These are phyloP conservation scores for Temnothorax curvispinosus DNA, from an alignment of 1,140 invertebrate genomes.

Conservation along the genomic window DNA sequence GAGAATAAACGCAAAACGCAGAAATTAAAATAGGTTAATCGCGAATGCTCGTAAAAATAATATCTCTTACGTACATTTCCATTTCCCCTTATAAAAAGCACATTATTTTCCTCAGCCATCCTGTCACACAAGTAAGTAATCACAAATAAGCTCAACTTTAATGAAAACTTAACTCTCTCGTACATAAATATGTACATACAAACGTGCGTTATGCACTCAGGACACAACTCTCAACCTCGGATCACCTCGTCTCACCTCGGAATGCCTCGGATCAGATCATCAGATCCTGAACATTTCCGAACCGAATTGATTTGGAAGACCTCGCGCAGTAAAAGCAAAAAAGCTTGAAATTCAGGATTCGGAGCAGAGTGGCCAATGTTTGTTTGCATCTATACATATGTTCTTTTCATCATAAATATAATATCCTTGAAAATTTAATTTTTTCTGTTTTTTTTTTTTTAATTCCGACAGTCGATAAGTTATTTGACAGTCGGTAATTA, in stretches of 20 bases:
- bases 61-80: slow-evolving; percentile 62
- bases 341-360: neutral
- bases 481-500: no score
- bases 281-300: neutral
- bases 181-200: no score
- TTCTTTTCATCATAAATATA: no score
- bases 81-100: slow-evolving; percentile 76
- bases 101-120: slow-evolving; percentile 74
- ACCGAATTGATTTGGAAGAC: neutral
- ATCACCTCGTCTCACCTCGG: no score
- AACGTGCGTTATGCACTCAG: no score
- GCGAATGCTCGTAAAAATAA: neutral
- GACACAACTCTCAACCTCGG: no score
- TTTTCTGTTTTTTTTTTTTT: no score
- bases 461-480: no score
- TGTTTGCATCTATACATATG: no score
- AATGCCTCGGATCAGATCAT: no score
- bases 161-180: neutral
- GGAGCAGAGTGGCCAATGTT: no score
- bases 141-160: neutral
- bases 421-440: no score
- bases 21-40: neutral
- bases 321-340: neutral
- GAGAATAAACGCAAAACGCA: neutral
- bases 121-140: neutral